phyloP scores from a whole-genome alignment of 2,113 vertebrate species.

The Protobothrops flavoviridis region DNA sequence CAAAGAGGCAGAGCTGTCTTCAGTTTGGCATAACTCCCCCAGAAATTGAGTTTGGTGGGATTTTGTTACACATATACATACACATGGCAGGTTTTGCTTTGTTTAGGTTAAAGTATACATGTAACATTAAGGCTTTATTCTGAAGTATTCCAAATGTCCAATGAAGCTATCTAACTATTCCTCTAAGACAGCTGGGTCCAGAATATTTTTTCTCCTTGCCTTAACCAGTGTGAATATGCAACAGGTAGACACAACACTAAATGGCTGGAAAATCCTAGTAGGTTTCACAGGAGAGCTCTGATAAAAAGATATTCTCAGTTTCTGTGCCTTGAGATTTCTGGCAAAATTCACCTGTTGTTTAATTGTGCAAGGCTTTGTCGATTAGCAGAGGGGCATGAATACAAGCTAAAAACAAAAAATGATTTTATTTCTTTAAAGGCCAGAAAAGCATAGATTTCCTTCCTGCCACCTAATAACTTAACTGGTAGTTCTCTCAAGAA shows the following conservation, averaged over 20 bases:
- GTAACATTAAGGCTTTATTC: neutral
- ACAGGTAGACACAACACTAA: neutral
- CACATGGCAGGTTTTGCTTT: neutral
- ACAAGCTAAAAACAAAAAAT: neutral
- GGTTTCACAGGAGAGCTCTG: neutral
- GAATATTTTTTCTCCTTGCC: neutral
- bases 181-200: neutral
- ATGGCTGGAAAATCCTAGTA: conserved; percentile 7
- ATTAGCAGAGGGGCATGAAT: neutral
- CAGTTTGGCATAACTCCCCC: neutral
- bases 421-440: neutral
- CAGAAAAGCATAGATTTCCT: neutral
- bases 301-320: conserved; percentile 5
- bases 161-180: neutral
- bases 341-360: neutral
- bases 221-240: neutral
- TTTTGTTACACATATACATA: neutral
- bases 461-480: neutral
- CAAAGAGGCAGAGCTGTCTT: neutral
- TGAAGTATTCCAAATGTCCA: neutral
- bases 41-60: neutral
- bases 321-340: neutral
- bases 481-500: neutral
- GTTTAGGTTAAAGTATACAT: neutral
- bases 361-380: neutral